A percentile compares a stretch with the other conserved stretches of the same genome.
These are phyloP conservation scores for Hafferia zeledoni DNA, from an alignment of 2,797 vertebrate genomes.

Conservation along the genomic window DNA sequence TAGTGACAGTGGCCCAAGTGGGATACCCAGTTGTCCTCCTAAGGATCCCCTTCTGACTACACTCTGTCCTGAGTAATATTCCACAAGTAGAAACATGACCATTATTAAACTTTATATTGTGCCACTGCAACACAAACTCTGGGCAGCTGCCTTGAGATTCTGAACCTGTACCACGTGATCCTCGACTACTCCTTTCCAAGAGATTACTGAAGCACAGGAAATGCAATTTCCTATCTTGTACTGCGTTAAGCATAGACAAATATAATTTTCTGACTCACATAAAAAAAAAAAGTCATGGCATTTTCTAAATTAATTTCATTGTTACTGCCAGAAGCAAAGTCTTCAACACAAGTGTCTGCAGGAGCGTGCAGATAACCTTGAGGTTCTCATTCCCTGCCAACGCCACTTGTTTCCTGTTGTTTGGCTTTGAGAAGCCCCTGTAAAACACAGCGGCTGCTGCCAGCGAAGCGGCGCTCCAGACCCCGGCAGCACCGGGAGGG, in stretches of 20 bases:
- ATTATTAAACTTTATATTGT: not conserved
- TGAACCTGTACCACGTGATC: not conserved
- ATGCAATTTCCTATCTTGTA: not conserved
- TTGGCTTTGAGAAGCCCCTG: not conserved
- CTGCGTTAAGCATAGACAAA: not conserved
- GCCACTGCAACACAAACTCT: not conserved
- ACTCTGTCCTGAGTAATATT: not conserved
- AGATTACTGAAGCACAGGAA: not conserved
- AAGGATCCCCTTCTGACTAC: not conserved
- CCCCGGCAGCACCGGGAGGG: not conserved
- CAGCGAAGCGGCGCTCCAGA: not conserved
- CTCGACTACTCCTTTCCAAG: not conserved
- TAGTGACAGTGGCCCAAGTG: not conserved
- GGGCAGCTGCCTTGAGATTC: not conserved
- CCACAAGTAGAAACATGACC: not conserved
- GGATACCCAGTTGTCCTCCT: not conserved
- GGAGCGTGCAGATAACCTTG: fast-evolving
- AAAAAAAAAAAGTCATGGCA: not conserved
- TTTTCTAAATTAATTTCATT: not conserved
- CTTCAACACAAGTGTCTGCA: not conserved
- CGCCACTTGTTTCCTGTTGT: not conserved
- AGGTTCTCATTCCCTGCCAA: not conserved
- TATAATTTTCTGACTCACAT: fast-evolving
- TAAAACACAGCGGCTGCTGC: fast-evolving
- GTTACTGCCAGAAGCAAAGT: not conserved